Evolutionary conservation across 2,797 vertebrate species (phyloP).

Genomic region (Otus scops): DNA sequence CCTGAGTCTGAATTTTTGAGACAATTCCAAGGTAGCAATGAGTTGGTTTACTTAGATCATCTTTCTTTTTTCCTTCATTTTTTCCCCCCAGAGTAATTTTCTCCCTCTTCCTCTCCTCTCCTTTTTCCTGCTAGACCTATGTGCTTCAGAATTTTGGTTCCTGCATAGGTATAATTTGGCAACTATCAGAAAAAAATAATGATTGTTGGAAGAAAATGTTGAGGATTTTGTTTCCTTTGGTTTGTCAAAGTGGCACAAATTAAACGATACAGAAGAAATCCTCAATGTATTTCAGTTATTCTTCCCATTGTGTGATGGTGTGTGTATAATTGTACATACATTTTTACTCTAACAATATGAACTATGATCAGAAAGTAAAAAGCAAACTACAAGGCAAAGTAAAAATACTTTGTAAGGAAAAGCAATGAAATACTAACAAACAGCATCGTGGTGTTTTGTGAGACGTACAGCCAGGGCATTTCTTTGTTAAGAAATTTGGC

Average conservation of each 20-base stretch:
- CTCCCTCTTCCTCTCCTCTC: not conserved
- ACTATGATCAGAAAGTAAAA: not conserved
- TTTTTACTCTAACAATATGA: not conserved
- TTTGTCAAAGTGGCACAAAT: not conserved
- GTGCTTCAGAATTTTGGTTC: not conserved
- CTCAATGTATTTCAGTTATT: not conserved
- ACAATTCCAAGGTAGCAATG: not conserved
- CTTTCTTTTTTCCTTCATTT: not conserved
- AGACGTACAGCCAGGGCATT: not conserved
- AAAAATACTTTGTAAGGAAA: not conserved
- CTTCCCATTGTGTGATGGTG: not conserved
- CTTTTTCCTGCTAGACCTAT: not conserved
- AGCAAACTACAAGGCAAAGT: not conserved
- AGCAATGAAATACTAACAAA: not conserved
- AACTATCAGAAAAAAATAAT: not conserved
- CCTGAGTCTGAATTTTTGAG: not conserved
- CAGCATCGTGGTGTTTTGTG: not conserved
- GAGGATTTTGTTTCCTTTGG: not conserved
- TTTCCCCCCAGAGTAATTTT: accelerated
- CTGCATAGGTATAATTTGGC: not conserved
- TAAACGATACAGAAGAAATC: not conserved
- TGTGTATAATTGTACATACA: not conserved
- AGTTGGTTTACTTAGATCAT: not conserved
- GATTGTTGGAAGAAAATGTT: not conserved
- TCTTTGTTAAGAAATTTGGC: not conserved